Evolutionary conservation across 92 coral and sea anemone species (phyloP).

Genomic region (Palythoa grandiflora): DNA sequence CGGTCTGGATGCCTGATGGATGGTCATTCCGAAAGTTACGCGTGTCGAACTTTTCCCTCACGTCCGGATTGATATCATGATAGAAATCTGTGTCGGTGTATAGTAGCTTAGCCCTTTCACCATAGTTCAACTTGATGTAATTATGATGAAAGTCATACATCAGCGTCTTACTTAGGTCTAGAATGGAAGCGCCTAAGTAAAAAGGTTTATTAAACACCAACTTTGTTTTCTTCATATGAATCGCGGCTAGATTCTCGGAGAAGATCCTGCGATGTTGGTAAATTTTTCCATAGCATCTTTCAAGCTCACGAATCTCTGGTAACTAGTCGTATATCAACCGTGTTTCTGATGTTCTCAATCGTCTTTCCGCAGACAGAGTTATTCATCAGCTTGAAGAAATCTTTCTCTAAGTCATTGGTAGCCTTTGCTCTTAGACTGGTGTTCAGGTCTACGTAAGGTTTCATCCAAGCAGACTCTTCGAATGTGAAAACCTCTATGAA

Average conservation of each 20-base stretch:
- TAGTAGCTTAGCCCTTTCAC: neutral
- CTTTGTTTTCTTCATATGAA: neutral
- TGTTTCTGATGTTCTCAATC: neutral
- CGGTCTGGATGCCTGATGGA: neutral
- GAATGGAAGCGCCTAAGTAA: neutral
- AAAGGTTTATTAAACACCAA: neutral
- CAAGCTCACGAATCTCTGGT: neutral
- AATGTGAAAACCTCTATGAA: constrained; percentile 20
- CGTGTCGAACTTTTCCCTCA: neutral
- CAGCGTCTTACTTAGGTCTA: too few relatives aligned
- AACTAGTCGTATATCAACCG: neutral
- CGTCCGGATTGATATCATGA: neutral
- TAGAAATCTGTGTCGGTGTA: neutral
- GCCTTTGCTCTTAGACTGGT: neutral
- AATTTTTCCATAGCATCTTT: neutral
- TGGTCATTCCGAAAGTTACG: neutral
- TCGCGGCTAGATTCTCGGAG: neutral
- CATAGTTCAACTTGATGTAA: neutral
- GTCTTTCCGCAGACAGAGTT: neutral
- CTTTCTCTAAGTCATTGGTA: neutral
- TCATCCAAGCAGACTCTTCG: neutral
- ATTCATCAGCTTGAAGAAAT: too few relatives aligned
- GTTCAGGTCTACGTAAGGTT: neutral
- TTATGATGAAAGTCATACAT: too few relatives aligned
- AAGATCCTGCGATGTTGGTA: neutral